Evolutionary conservation across 2,797 vertebrate species (phyloP), one percentile per base, ranked within the genome.

Genomic region (Hemitrygon akajei): DNA sequence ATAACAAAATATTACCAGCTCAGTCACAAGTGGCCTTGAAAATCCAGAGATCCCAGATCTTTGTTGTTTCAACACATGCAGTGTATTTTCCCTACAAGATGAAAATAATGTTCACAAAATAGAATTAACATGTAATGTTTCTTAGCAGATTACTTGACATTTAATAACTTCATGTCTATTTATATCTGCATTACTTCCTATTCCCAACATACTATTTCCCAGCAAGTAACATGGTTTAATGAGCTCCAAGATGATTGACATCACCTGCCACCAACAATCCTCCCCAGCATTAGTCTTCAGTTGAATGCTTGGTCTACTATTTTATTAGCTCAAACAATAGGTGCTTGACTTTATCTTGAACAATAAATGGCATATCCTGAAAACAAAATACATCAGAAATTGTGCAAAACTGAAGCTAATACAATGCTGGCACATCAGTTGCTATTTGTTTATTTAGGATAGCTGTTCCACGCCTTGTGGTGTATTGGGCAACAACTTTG

Each of bases 31-130:
- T 47, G 98, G 97, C 6, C 98, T 96, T 77, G 95, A 96, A 95
- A 97, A 97, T 93, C 97, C 96, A 1, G 95, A 40, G 0, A 97
- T 96, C 0, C 97, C 96, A 92, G 96, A 95, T 84, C 97, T 97
- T 87, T 97, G 97, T 94, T 98, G 96, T 96, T 98, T 99, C 95
- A 99, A 95, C 0, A 95, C 95, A 66, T 99, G 98, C 0, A 99
- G 96, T 0, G 99, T 99, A 96, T 99, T 99, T 96, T 99, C 99
- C 99, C 99, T 99, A 91, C 94, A 95, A 95, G n/a, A 60, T 60
- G 18, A 94, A 91, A 92, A 63, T 66, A 91, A 56, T 34, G 20
- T 9, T 58, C 37, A 86, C 0, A 94, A 47, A 94, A 75, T 93
- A 60, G 94, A 60, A 12, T 82, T 82, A 82, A 84, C 25, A 47